phyloP scores from a whole-genome alignment of 2,113 vertebrate species.

The Hippolais icterina region DNA sequence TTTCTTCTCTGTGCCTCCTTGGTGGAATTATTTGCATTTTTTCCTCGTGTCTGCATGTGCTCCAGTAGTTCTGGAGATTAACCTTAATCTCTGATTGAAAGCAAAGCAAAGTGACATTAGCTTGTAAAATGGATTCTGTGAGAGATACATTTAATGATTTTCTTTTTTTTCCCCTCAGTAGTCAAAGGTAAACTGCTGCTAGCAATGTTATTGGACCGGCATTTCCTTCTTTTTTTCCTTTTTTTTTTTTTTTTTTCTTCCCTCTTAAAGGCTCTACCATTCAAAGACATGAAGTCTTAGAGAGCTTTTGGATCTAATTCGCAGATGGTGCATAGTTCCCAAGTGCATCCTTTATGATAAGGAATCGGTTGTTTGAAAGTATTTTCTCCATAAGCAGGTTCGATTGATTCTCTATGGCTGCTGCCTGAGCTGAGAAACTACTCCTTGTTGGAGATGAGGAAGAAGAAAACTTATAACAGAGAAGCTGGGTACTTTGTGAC shows the following conservation, averaged over 20 bases:
- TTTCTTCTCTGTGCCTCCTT: not conserved
- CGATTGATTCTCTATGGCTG: not conserved
- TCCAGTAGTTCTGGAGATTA: slow-evolving; percentile 1
- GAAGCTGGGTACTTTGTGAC: not conserved
- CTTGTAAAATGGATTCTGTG: slow-evolving; percentile 35
- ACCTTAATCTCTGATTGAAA: slow-evolving; percentile 27
- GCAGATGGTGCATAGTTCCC: not conserved
- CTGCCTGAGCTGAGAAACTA: not conserved
- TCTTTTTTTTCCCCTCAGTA: not conserved
- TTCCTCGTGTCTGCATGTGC: not conserved
- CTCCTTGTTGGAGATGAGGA: not conserved
- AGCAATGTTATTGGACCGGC: not conserved
- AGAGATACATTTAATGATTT: not conserved
- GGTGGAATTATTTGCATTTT: slow-evolving; percentile 30
- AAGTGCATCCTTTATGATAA: not conserved
- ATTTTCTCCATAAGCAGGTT: not conserved
- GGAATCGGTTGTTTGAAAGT: not conserved
- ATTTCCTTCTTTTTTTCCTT: not conserved
- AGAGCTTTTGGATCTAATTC: not conserved
- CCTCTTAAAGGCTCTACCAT: not conserved
- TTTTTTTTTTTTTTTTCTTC: not conserved
- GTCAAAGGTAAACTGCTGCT: slow-evolving; percentile 12
- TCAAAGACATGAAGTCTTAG: not conserved
- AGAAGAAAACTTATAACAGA: not conserved
- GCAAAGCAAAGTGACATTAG: slow-evolving; percentile 24